Evolutionary conservation across 2,888 invertebrate species (phyloP).

Genomic region (Rotaria sp.): DNA sequence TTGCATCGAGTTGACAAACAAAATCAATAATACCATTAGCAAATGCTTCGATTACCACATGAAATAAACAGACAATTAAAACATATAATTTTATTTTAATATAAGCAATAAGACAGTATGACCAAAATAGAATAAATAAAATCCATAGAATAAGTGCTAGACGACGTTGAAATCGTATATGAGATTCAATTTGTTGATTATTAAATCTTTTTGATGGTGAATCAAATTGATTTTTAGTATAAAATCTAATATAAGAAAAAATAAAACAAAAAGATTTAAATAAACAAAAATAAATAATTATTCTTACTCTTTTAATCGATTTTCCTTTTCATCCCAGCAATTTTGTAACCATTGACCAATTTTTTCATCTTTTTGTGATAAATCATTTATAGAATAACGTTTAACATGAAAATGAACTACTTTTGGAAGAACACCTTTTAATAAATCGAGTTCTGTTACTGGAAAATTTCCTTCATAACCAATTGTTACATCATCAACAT

Average conservation of each 20-base stretch:
- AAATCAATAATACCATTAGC: not conserved
- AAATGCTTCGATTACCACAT: not conserved
- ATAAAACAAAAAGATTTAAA: not conserved
- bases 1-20: not conserved
- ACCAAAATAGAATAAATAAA: not conserved
- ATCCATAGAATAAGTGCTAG: not conserved
- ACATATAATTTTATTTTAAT: not conserved
- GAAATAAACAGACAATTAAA: not conserved
- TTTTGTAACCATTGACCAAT: conserved; percentile 28
- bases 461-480: conserved; percentile 30
- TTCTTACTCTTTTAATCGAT: conserved; percentile 28
- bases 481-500: conserved; percentile 35
- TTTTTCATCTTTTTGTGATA: not conserved
- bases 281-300: not conserved
- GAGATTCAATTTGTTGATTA: not conserved
- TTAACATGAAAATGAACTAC: conserved; percentile 35
- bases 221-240: not conserved
- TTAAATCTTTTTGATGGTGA: not conserved
- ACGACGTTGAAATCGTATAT: not conserved
- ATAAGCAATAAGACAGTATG: not conserved
- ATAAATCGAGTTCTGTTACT: conserved; percentile 28
- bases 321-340: conserved; percentile 33
- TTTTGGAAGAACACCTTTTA: conserved; percentile 30
- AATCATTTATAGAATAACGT: not conserved
- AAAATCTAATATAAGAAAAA: not conserved